Evolutionary conservation across 2,888 invertebrate genomes (phyloP), one percentile per base, ranked within the genome.

Genomic region (Ptilodon capucinus): DNA sequence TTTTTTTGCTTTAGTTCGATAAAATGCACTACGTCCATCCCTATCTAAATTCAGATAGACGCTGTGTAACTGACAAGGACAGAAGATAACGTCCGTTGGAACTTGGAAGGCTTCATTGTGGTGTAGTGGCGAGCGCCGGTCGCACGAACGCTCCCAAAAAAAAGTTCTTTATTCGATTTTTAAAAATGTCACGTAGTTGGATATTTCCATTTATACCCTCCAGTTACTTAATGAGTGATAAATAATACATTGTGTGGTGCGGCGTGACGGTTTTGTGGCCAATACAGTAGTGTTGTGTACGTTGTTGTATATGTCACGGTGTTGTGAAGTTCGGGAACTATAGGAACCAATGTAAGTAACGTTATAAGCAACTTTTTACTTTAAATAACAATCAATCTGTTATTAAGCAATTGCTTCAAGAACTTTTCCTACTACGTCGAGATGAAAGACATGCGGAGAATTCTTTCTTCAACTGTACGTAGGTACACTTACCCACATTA

Each of bases 81-180:
- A 30, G 41, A 25, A 42, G 36, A 64, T 51, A 57, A 66, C 60
- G 60, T 63, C 63, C 57, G 59, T 60, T 64, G 51, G 46, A 59
- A 54, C 58, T 60, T 64, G 51, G 46, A 59, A 54, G 54, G 56
- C 55, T 68, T 68, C 44, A 41, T 56, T 65, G 63, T 73, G 68
- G 67, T 60, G 60, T 59, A 62, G 69, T 68, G 68, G 67, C 74
- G 60, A 71, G 72, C 71, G 65, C 47, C 65, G 68, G 76, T 72
- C 79, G 83, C 83, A 84, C 84, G 84, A 81, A 60, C 67, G 78
- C 69, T 46, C 62, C 51, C 68, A 62, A 73, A 65, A 53, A 57
- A 57, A 51, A 46, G 49, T 36, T 44, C 46, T 51, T 48, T 48
- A 42, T 48, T 52, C 40, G 25, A 4, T 49, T 52, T 50, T 43